phyloP scores from a whole-genome alignment of 2,888 invertebrate genomes.

The Drosophila stalkeri region DNA sequence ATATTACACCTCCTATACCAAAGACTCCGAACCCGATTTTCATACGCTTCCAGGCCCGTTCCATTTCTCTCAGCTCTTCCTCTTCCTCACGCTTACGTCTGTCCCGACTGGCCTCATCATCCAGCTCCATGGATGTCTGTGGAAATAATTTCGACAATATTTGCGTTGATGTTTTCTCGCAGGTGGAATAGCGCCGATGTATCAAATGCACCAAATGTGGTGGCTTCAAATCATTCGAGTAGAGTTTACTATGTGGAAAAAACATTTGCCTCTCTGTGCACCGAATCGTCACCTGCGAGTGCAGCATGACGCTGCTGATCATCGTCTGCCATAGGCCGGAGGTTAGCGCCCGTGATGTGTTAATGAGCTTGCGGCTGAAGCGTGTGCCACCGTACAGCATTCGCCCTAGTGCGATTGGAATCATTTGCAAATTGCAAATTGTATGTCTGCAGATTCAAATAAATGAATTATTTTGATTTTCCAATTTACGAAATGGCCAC shows the following conservation, averaged over 20 bases:
- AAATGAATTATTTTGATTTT: conserved; percentile 32
- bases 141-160: conserved; percentile 87
- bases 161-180: conserved; percentile 55
- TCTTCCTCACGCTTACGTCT: conserved; percentile 84
- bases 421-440: conserved; percentile 47
- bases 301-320: conserved; percentile 17
- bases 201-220: conserved; percentile 26
- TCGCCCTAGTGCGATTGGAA: conserved; percentile 38
- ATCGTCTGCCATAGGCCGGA: conserved; percentile 44
- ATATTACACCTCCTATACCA: conserved; percentile 87
- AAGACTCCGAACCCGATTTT: conserved; percentile 88
- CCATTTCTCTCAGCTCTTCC: conserved; percentile 88
- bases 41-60: conserved; percentile 90
- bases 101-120: conserved; percentile 85
- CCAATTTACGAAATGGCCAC: conserved; percentile 53
- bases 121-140: conserved; percentile 85
- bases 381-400: conserved; percentile 34
- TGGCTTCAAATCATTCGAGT: conserved; percentile 3
- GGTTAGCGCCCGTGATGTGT: conserved; percentile 43
- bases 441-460: conserved; percentile 36
- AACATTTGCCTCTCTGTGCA: neutral
- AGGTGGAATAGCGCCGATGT: conserved; percentile 58
- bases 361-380: conserved; percentile 39
- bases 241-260: conserved; percentile 5
- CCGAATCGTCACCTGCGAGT: conserved; percentile 5